phyloP scores from a whole-genome alignment of 1,140 invertebrate species.

The Yoshiicerus persimilis region DNA sequence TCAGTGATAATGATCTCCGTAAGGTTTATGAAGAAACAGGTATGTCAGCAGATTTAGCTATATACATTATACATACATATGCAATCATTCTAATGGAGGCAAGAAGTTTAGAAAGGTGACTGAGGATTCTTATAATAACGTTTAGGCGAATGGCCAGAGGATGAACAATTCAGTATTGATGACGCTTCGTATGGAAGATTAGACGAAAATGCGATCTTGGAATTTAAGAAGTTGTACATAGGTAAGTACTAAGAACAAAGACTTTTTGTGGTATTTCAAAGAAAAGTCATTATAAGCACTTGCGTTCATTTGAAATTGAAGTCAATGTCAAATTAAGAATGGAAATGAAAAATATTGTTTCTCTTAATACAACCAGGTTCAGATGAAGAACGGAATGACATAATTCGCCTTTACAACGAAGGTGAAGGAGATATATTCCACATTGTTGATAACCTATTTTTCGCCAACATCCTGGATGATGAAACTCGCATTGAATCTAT shows the following conservation, averaged over 20 bases:
- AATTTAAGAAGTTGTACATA: constrained; percentile 36
- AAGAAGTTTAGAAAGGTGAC: too few species aligned
- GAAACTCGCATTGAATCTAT: constrained; percentile 23
- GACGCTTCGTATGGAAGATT: constrained; percentile 12
- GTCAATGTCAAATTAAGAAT: not conserved
- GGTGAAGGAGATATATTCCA: constrained; percentile 35
- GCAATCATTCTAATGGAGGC: too few species aligned
- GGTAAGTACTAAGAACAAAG: not conserved
- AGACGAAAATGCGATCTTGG: constrained; percentile 18
- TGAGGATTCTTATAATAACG: too few species aligned
- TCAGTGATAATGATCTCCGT: constrained; percentile 39
- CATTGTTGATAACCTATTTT: constrained; percentile 41
- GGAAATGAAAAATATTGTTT: not conserved
- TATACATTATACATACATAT: too few species aligned
- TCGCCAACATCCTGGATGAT: constrained; percentile 34
- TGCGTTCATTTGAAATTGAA: too few species aligned
- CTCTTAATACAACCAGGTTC: constrained; percentile 25
- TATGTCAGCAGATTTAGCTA: not conserved
- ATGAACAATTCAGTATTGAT: constrained; percentile 22
- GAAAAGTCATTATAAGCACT: too few species aligned
- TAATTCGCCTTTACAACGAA: constrained; percentile 33
- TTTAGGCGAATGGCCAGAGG: constrained; percentile 41
- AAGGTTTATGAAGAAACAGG: constrained; percentile 36
- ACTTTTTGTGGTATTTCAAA: not conserved
- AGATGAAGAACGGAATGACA: constrained; percentile 38